Percentiles rank a stretch among this genome's conserved stretches.
Evolutionary conservation across 1,140 invertebrate genomes (phyloP).

Genomic region (Tetramorium parvispinum): DNA sequence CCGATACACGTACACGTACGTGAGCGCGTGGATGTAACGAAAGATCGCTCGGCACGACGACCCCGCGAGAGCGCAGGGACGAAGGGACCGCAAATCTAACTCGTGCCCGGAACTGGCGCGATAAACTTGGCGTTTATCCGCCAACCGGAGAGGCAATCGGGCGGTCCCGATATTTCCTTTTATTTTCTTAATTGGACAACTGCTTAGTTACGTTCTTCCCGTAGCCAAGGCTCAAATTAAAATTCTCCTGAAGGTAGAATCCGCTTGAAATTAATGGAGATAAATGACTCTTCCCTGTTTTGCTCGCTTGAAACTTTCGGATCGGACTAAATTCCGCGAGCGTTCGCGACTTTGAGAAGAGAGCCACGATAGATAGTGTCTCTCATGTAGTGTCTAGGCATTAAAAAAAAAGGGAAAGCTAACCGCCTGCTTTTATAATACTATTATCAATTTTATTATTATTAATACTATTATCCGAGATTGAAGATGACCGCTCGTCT

Average conservation of each 20-base stretch:
- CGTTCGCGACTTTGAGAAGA: not conserved
- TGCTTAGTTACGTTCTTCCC: slow-evolving; percentile 27
- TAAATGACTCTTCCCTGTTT: not conserved
- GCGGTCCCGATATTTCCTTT: not conserved
- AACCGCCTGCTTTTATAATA: not conserved
- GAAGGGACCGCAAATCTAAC: slow-evolving; percentile 52
- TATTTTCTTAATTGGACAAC: slow-evolving; percentile 36
- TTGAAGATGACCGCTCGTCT: no score
- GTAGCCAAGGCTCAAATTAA: slow-evolving; percentile 3
- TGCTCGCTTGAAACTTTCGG: not conserved
- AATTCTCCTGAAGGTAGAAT: slow-evolving; percentile 14
- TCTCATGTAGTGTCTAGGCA: no score
- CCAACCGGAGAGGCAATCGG: slow-evolving; percentile 31
- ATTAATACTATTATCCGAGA: no score
- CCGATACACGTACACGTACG: not conserved
- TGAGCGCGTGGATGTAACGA: slow-evolving; percentile 14
- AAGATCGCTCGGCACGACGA: slow-evolving; percentile 42
- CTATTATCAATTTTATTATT: no score
- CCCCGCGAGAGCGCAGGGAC: slow-evolving; percentile 26
- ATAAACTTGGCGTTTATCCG: slow-evolving; percentile 47
- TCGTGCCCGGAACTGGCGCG: slow-evolving; percentile 19
- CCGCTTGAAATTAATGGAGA: slow-evolving; percentile 6
- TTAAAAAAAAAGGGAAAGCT: not conserved
- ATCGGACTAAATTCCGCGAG: not conserved
- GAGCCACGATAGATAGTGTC: no score